Percentiles rank a stretch among this genome's conserved stretches.
Evolutionary conservation across 2,888 invertebrate species (phyloP).

Genomic region (Escarpia spicata): DNA sequence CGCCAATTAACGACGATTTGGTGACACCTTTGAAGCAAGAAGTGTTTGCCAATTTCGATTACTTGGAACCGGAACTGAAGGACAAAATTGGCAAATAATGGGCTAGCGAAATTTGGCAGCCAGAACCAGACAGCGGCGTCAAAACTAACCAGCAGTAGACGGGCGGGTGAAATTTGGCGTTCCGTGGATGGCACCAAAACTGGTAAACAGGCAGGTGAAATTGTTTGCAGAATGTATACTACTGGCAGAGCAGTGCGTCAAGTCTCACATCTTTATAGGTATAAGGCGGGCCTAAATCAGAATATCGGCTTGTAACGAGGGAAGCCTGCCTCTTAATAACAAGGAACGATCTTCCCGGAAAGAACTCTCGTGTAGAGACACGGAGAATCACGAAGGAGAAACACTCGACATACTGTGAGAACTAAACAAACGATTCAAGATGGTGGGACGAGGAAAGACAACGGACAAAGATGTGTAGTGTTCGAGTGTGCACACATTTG

Average conservation of each 20-base stretch:
- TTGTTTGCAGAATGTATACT: too few species aligned
- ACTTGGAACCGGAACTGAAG: constrained; percentile 33
- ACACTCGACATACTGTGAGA: too few species aligned
- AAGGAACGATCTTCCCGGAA: too few species aligned
- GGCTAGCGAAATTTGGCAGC: background rate
- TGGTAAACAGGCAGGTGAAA: background rate
- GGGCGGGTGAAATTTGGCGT: background rate
- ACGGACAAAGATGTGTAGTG: too few species aligned
- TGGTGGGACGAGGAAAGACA: too few species aligned
- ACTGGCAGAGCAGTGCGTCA: background rate
- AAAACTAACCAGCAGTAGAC: background rate
- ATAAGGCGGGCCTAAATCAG: background rate
- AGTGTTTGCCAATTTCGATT: constrained; percentile 89
- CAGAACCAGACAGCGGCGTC: background rate
- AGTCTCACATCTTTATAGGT: background rate
- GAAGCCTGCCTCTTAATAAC: background rate
- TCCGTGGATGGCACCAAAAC: background rate
- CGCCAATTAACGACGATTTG: constrained; percentile 91
- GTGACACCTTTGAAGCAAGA: constrained; percentile 96
- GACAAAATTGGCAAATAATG: background rate
- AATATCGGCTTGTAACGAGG: background rate
- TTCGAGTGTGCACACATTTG: too few species aligned
- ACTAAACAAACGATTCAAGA: too few species aligned
- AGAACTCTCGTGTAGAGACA: too few species aligned
- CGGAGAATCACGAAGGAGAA: too few species aligned